Base-by-base conservation (phyloP, 2,888 invertebrate genomes). In the Tanypteryx hageni region DNA sequence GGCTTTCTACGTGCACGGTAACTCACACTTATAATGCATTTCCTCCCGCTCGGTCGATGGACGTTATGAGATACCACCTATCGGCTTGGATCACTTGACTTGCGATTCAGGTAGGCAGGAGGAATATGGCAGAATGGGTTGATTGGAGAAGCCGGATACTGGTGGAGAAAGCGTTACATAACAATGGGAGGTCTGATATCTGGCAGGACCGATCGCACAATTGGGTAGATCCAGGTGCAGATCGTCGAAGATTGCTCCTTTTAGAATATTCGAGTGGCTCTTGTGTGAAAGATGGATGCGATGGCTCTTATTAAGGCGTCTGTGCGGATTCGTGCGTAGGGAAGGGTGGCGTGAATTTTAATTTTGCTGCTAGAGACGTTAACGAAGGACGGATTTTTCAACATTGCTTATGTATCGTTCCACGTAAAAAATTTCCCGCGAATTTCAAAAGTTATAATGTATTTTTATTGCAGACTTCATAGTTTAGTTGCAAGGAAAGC, bases 61-160 rank as follows among this genome's bases (percentile, higher is more conserved):
- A 44, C 61, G 18, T 64, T 89, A 86, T 86, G 86, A 86, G 89
- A 89, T 64, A 64, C 44, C 18, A 61, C 31, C 61, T 89, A 61
- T 64, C 61, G 31, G 64, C n/a, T 44, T 0, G 44, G 44, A 89
- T 89, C 56, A 18, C 44, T 89, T 61, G 68, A 89, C 64, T 56
- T 68, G 64, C 44, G 16, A 31, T 61, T 14, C 83, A 86, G 16
- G 86, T 14, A 61, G 31, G 61, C 31, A 18, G 27, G 31, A 16
- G 86, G 61, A 86, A 59, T 61, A 64, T 0, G 68, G 31, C 61
- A 18, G 86, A 59, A n/a, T 16, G 44, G 64, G 31, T 89, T 89
- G 89, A 89, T 89, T 31, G 64, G 31, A 44, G 83, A 18, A 11
- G 4, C 83, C 57, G 83, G 83, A 57, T 83, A 18, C 83, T 18